Evolutionary conservation across 92 coral and sea anemone species (phyloP), one percentile per base, ranked within the genome.

Genomic region (Phymanthus crucifer): DNA sequence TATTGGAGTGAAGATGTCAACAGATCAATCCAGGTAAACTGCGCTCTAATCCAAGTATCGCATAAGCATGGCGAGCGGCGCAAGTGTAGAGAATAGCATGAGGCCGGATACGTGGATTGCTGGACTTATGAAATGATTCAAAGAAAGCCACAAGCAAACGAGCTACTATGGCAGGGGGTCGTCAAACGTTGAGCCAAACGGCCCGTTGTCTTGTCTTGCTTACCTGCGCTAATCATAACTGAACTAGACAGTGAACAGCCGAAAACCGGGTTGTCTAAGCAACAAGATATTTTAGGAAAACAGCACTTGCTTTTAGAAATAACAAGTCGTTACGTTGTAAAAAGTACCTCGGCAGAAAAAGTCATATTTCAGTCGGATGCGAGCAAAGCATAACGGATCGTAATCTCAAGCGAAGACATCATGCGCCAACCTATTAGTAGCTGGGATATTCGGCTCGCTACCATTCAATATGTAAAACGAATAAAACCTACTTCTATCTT

Each of bases 101-200:
- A 64, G 33, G 35, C 81, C 81, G 81, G 81, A 77, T 61, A 77
- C 72, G 68, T 36, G 46, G 24, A 40, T 61, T 77, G 79, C 65
- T 31, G 43, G 46, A 54, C 50, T 71, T 71, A 61, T 71, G 75
- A 75, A 52, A 52, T 21, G 19, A 75, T 23, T 75, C 66, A 52
- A 23, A 48, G 31, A 38, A 61, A 32, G 57, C 67, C 81, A 57
- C 72, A 40, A 61, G 72, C 80, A 69, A 77, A 61, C 36, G 81
- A 57, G 81, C 32, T 21, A 4, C 2, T 58, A 27, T 50, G 37
- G 72, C 37, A 77, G 81, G 81, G 81, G 81, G 72, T 38, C 72
- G 57, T 27, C 33, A 61, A 61, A 19, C 21, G 78, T 74, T 61
- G 26, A 46, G 34, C 58, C 46, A 12, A 61, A 40, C 72, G 68